A percentile compares a stretch with the other conserved stretches of the same genome.
These are phyloP conservation scores for Pachydiplax longipennis DNA, from an alignment of 2,888 invertebrate genomes.

Conservation along the genomic window DNA sequence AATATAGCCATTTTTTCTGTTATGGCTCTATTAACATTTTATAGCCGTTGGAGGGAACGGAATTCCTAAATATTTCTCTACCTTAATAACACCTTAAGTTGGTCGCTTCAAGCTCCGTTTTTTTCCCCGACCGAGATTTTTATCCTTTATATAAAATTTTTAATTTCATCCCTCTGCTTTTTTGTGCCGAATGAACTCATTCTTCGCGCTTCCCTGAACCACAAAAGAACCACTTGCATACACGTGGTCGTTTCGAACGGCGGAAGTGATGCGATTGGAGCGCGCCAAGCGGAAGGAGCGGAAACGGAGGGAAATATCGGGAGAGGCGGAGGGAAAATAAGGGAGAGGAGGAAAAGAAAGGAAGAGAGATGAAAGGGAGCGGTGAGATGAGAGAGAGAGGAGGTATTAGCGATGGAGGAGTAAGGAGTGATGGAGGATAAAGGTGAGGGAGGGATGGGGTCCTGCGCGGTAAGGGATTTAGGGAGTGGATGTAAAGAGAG, in stretches of 20 bases:
- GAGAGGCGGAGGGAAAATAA: background rate
- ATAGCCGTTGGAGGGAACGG: too few relatives aligned
- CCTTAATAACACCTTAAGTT: background rate
- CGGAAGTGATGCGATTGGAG: conserved; percentile 37
- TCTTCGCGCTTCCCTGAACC: conserved; percentile 12
- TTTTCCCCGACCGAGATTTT: background rate
- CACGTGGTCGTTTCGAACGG: conserved; percentile 18
- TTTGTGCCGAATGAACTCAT: conserved; percentile 15
- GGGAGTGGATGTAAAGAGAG: background rate
- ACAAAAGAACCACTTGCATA: conserved; percentile 4
- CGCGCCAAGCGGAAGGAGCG: conserved; percentile 20
- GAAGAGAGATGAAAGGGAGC: background rate
- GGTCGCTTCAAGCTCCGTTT: background rate
- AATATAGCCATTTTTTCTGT: too few relatives aligned
- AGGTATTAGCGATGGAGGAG: background rate
- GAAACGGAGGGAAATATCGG: conserved; percentile 13
- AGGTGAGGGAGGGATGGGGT: background rate
- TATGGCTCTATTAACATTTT: too few relatives aligned
- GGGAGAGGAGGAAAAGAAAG: background rate
- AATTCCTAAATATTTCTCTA: too few relatives aligned
- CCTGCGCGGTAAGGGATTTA: background rate
- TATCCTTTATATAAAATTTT: background rate
- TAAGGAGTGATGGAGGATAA: background rate
- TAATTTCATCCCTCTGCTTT: background rate
- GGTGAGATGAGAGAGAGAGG: background rate